phyloP scores from a whole-genome alignment of 2,113 vertebrate genomes.

The Taurulus bubalis region DNA sequence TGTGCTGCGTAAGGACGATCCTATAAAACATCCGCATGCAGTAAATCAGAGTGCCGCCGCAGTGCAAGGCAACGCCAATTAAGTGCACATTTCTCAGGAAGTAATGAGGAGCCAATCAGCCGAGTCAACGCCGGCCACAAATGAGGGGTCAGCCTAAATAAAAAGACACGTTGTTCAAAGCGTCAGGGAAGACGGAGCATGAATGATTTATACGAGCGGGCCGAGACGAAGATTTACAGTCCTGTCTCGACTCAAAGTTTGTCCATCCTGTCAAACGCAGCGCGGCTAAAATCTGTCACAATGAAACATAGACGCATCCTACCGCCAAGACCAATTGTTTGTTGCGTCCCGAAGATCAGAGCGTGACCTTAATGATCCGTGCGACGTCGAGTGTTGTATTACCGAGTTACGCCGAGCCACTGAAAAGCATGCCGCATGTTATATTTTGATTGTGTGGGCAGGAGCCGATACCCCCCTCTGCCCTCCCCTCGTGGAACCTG shows the following conservation, averaged over 20 bases:
- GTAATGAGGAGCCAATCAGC: conserved; percentile 43
- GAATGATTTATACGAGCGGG: conserved; percentile 46
- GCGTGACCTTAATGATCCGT: conserved; percentile 74
- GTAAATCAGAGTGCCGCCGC: conserved; percentile 6
- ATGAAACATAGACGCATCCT: conserved; percentile 37
- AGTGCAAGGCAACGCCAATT: conserved; percentile 49
- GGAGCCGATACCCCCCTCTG: conserved; percentile 72
- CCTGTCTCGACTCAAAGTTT: conserved; percentile 53
- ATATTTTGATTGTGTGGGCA: conserved; percentile 80
- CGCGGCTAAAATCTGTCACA: conserved; percentile 46
- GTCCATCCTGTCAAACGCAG: conserved; percentile 51
- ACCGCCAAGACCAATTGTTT: conserved; percentile 59
- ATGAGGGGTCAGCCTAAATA: conserved; percentile 49
- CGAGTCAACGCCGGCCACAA: conserved; percentile 26
- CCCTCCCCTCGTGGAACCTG: conserved; percentile 67
- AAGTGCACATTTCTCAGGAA: conserved; percentile 25
- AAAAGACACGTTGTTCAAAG: conserved; percentile 32
- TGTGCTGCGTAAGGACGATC: conserved; percentile 14
- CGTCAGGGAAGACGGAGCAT: conserved; percentile 20
- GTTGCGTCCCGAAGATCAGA: conserved; percentile 63
- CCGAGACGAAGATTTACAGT: conserved; percentile 40
- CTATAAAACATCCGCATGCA: conserved; percentile 27
- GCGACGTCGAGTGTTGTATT: conserved; percentile 57
- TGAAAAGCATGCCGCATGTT: conserved; percentile 69
- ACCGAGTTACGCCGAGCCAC: conserved; percentile 59